Evolutionary conservation across 1,140 invertebrate species (phyloP), one percentile per base, ranked within the genome.

Genomic region (Pseudobourletiella spinata): DNA sequence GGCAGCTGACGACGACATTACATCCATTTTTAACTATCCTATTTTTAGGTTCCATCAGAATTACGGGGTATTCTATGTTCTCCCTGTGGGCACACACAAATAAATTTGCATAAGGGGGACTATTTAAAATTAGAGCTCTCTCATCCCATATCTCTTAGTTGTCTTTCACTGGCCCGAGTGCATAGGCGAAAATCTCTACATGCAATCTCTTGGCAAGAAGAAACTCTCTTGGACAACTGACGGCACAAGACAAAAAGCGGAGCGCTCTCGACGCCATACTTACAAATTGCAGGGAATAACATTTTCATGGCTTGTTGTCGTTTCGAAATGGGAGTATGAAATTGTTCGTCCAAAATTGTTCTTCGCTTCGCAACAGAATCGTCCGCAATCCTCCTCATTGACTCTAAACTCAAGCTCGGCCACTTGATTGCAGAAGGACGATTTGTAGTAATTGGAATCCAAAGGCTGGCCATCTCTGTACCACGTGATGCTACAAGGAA

Each of bases 251-350:
- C n/a, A n/a, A n/a, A n/a, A n/a, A n/a, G n/a, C n/a, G n/a, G n/a
- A n/a, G n/a, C n/a, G n/a, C n/a, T n/a, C n/a, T n/a, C n/a, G n/a
- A n/a, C n/a, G n/a, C n/a, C n/a, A n/a, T 52, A 52, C 52, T 55
- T 35, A 55, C 52, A 55, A 55, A 35, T 55, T 55, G 30, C 52
- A 55, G 22, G 52, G 52, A 32, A 55, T 16, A 39, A 55, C 32
- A 39, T 39, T 8, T 3, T 55, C 28, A 16, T 28, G 28, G 25
- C 39, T 22, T 4, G 6, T n/a, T 15, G 29, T 55, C 15, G 26
- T 32, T 25, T 55, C 52, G 39, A 55, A 55, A 35, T 55, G 52
- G 26, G 52, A 25, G 29, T 55, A 55, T 32, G 52, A 55, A 29
- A 55, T 35, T 3, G 52, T 32, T 55, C 52, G 3, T 8, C 52